A percentile compares a stretch with the other conserved stretches of the same genome.
These are phyloP conservation scores for Zeugodacus cucurbitae DNA, from an alignment of 1,140 invertebrate genomes.

Conservation along the genomic window DNA sequence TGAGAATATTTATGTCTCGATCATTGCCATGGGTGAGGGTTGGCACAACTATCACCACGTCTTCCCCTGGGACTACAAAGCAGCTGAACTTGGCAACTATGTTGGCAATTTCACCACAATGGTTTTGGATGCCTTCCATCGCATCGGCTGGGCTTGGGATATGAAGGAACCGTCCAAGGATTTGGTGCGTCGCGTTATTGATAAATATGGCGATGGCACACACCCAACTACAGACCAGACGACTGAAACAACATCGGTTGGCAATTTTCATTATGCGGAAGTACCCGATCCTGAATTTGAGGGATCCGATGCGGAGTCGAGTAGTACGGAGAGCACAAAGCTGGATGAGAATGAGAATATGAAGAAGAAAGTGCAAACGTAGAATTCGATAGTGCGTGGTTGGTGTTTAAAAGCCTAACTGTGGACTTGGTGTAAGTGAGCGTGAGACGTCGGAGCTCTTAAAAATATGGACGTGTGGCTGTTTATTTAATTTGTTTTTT, in stretches of 20 bases:
- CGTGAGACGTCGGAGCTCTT: conserved; percentile 8
- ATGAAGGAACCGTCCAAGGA: conserved; percentile 73
- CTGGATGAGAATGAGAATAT: conserved; percentile 60
- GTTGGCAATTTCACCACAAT: conserved; percentile 62
- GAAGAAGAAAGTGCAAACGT: conserved; percentile 40
- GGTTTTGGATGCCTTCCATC: conserved; percentile 81
- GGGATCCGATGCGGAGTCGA: conserved; percentile 61
- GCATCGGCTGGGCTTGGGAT: conserved; percentile 85
- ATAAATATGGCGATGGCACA: conserved; percentile 75
- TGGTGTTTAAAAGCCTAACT: neutral
- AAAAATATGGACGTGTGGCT: conserved; percentile 34
- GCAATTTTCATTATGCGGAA: conserved; percentile 55
- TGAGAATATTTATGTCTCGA: conserved; percentile 73
- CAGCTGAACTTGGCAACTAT: conserved; percentile 73
- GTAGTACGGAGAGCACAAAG: conserved; percentile 63
- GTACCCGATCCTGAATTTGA: conserved; percentile 58
- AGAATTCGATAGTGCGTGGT: neutral
- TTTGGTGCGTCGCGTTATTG: conserved; percentile 68
- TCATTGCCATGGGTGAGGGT: conserved; percentile 76
- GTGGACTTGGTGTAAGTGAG: neutral
- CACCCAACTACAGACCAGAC: conserved; percentile 56
- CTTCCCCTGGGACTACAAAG: conserved; percentile 83
- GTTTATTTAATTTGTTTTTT: conserved; percentile 20
- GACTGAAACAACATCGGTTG: conserved; percentile 45
- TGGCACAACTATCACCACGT: conserved; percentile 95